A percentile compares a stretch with the other conserved stretches of the same genome.
These are phyloP conservation scores for Caranx ignobilis DNA, from an alignment of 2,113 vertebrate species.

Conservation along the genomic window DNA sequence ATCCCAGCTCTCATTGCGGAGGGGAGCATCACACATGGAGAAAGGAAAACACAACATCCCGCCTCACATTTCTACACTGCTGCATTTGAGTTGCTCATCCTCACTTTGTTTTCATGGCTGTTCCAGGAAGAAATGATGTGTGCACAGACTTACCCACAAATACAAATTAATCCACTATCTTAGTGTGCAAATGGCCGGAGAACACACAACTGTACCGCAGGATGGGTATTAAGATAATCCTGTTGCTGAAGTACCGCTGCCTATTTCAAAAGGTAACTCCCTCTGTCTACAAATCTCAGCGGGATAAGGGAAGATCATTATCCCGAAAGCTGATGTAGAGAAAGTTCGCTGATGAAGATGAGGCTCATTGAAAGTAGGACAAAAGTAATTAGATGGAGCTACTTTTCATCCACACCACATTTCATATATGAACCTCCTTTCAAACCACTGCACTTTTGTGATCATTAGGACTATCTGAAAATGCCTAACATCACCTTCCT, in stretches of 20 bases:
- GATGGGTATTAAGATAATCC: constrained; percentile 54
- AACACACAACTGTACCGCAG: constrained; percentile 20
- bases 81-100: background rate
- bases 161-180: constrained; percentile 48
- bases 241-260: constrained; percentile 31
- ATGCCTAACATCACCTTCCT: constrained; percentile 14
- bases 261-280: constrained; percentile 58
- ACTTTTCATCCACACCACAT: constrained; percentile 38
- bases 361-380: constrained; percentile 72
- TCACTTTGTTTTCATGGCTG: constrained; percentile 2
- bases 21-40: background rate
- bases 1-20: constrained; percentile 9
- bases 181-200: constrained; percentile 40
- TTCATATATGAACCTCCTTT: constrained; percentile 22
- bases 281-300: constrained; percentile 41
- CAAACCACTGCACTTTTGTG: background rate
- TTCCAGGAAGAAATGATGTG: constrained; percentile 26
- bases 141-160: constrained; percentile 16
- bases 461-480: constrained; percentile 2
- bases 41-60: constrained; percentile 24
- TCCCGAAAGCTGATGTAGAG: constrained; percentile 33
- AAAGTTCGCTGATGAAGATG: constrained; percentile 51
- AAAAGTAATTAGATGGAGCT: constrained; percentile 64
- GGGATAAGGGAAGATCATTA: constrained; percentile 71
- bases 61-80: constrained; percentile 2